Conservation (phyloP, 1,140 invertebrate species). For the Babylonia areolata region DNA sequence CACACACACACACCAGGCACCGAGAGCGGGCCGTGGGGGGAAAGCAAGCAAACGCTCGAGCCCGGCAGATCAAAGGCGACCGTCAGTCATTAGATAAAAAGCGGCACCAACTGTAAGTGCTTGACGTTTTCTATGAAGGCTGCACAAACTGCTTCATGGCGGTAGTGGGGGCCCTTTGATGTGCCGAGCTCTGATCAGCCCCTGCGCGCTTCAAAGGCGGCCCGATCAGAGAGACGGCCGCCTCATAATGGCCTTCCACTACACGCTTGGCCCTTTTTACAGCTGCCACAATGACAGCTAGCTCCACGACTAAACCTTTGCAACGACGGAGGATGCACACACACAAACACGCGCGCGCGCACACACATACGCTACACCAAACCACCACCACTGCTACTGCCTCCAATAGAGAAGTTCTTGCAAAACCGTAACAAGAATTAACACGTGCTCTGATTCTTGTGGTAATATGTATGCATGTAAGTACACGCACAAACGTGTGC, state of each 20-base stretch:
- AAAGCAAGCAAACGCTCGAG: conserved; percentile 38
- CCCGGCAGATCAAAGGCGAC: conserved; percentile 43
- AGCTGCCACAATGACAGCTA: conserved; percentile 38
- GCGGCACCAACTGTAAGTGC: conserved; percentile 44
- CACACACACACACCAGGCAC: background rate
- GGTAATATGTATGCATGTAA: too few relatives aligned
- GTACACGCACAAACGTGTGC: background rate
- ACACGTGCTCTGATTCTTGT: too few relatives aligned
- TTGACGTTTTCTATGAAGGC: conserved; percentile 46
- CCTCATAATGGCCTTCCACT: conserved; percentile 38
- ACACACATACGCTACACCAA: conserved; percentile 1
- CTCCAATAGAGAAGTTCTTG: too few relatives aligned
- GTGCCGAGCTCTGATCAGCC: conserved; percentile 41
- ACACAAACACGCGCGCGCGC: background rate
- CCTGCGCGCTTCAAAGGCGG: conserved; percentile 39
- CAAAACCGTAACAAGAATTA: too few relatives aligned
- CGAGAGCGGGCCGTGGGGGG: background rate
- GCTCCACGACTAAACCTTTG: background rate
- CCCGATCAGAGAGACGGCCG: conserved; percentile 32
- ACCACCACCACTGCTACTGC: too few relatives aligned
- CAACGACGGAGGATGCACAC: conserved; percentile 9
- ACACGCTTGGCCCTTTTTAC: conserved; percentile 34
- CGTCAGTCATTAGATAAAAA: conserved; percentile 51
- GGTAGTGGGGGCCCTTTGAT: conserved; percentile 44
- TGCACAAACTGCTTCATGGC: conserved; percentile 50